These are phyloP conservation scores for Nesoenas mayeri DNA, from an alignment of 2,113 vertebrate genomes.

Conservation along the genomic window DNA sequence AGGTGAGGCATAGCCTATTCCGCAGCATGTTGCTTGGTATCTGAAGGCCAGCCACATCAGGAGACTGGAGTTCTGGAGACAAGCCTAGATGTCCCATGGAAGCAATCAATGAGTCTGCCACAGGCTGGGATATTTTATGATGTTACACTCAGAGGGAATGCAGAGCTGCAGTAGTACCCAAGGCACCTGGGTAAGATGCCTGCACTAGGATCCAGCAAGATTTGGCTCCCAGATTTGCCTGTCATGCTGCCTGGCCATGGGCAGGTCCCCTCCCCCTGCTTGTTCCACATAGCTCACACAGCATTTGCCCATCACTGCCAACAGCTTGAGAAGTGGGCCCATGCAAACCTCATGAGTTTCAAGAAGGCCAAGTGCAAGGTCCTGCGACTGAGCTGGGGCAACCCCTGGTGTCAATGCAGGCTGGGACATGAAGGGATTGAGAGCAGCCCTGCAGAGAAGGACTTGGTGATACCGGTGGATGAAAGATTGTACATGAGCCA, in stretches of 20 bases:
- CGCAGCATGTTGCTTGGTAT: not conserved
- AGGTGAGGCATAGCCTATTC: not conserved
- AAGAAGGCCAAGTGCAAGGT: too few species aligned
- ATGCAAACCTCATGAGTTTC: too few species aligned
- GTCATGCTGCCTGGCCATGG: not conserved
- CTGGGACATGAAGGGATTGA: too few species aligned
- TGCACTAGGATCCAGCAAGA: not conserved
- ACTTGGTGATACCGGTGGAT: too few species aligned
- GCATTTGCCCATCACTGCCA: not conserved
- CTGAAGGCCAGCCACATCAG: not conserved
- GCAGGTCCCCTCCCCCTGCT: not conserved
- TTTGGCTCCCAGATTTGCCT: not conserved
- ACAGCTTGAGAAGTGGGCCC: too few species aligned
- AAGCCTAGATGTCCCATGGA: not conserved
- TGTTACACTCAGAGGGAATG: not conserved
- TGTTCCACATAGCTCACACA: rapidly evolving
- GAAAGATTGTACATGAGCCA: too few species aligned
- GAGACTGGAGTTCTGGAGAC: not conserved
- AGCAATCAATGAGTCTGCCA: not conserved
- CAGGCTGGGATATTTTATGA: not conserved
- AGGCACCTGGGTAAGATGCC: not conserved
- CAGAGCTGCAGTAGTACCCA: not conserved
- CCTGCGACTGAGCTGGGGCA: too few species aligned
- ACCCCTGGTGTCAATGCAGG: too few species aligned
- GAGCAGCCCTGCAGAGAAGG: too few species aligned